These are phyloP conservation scores for Stegostoma tigrinum DNA, from an alignment of 2,113 vertebrate genomes.

Conservation along the genomic window DNA sequence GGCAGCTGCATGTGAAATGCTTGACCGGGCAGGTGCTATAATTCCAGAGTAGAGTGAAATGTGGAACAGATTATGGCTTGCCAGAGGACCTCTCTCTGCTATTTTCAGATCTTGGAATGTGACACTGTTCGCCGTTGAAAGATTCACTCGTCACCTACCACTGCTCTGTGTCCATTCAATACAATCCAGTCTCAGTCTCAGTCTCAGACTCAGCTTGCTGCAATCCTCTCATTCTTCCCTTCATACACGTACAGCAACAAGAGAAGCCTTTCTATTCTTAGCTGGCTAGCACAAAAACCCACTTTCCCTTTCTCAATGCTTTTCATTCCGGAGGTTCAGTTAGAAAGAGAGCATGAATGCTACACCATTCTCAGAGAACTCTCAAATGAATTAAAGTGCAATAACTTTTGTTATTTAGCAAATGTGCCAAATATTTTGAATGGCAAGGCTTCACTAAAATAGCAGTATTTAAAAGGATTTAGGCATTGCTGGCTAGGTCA, in stretches of 20 bases:
- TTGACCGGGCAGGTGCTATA: background rate
- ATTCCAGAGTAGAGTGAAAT: background rate
- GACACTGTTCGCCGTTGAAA: background rate
- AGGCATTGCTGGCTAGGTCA: too few relatives aligned
- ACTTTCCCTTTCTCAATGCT: background rate
- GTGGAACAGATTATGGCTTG: background rate
- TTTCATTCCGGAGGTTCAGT: background rate
- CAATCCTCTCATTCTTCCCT: background rate
- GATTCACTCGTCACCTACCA: background rate
- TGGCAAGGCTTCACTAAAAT: background rate
- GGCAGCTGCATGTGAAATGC: background rate
- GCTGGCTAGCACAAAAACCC: background rate
- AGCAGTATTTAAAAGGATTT: background rate
- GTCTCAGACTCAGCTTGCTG: background rate
- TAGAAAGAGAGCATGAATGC: background rate
- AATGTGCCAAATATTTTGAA: background rate
- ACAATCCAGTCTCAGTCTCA: too few relatives aligned
- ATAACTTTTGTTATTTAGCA: background rate
- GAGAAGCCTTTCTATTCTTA: background rate
- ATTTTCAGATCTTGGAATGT: slow-evolving; percentile 27
- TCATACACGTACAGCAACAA: background rate
- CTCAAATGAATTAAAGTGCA: background rate
- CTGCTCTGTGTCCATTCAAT: slow-evolving; percentile 25
- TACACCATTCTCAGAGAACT: background rate
- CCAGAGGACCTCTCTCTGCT: background rate